Evolutionary conservation across 1,140 invertebrate genomes (phyloP).

Genomic region (Drosophila guanche): DNA sequence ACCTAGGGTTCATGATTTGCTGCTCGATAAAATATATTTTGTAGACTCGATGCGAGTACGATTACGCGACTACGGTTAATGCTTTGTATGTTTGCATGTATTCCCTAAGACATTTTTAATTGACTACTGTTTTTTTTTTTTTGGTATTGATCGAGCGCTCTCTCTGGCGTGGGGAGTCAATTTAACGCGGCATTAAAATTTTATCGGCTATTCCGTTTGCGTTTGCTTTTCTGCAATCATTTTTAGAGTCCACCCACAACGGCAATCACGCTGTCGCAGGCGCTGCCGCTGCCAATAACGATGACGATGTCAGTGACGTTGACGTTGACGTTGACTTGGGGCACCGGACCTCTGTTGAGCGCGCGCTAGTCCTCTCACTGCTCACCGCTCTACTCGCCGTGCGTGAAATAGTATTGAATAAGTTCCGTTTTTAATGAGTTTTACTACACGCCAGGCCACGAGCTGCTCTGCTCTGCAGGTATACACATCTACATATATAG

Average conservation of each 20-base stretch:
- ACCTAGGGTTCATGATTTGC: no score
- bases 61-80: no score
- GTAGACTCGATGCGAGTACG: no score
- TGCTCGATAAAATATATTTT: no score
- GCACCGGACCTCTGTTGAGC: conserved; percentile 36
- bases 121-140: conserved; percentile 57
- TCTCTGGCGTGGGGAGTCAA: conserved; percentile 32
- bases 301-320: conserved; percentile 31
- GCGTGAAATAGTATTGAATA: conserved; percentile 79
- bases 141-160: conserved; percentile 59
- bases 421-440: conserved; percentile 77
- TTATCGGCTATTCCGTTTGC: conserved; percentile 63
- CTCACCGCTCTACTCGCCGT: conserved; percentile 14
- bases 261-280: background rate
- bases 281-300: background rate
- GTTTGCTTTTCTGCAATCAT: conserved; percentile 62
- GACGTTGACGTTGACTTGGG: conserved; percentile 6
- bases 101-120: conserved; percentile 61
- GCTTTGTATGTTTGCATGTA: conserved; percentile 26
- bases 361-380: conserved; percentile 57
- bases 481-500: conserved; percentile 15
- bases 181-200: conserved; percentile 73
- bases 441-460: conserved; percentile 72
- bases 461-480: conserved; percentile 43
- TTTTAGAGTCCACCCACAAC: conserved; percentile 49